A percentile compares a stretch with the other conserved stretches of the same genome.
These are phyloP conservation scores for Rhynchonycteris naso DNA, from an alignment of 2,797 vertebrate genomes.

Conservation along the genomic window DNA sequence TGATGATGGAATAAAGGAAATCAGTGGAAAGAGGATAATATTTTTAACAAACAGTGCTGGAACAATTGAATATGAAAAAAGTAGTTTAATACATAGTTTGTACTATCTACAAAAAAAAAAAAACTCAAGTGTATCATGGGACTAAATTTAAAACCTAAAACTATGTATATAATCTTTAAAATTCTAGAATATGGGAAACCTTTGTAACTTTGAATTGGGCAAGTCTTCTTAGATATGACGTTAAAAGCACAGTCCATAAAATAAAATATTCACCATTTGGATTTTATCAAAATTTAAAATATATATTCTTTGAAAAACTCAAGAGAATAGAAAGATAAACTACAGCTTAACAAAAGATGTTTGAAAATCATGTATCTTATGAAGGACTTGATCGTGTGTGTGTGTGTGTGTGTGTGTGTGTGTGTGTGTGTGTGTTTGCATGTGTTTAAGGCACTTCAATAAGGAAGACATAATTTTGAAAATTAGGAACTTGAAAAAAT, in stretches of 20 bases:
- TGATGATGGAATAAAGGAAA: neutral
- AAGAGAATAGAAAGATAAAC: neutral
- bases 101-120: conserved; percentile 8
- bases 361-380: neutral
- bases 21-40: neutral
- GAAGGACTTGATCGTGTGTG: neutral
- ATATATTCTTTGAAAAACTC: neutral
- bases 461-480: neutral
- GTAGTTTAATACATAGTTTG: neutral
- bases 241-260: neutral
- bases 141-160: neutral
- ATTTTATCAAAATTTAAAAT: neutral
- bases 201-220: neutral
- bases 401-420: too few relatives aligned
- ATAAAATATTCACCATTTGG: neutral
- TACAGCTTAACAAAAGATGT: neutral
- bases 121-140: neutral
- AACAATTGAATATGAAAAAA: neutral
- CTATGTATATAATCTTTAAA: neutral
- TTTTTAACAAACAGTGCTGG: neutral
- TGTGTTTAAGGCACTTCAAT: neutral
- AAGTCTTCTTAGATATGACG: neutral
- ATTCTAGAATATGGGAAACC: neutral
- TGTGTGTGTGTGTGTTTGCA: too few relatives aligned
- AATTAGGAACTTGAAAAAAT: conserved; percentile 6